A percentile compares a stretch with the other conserved stretches of the same genome.
These are phyloP conservation scores for Drosophila repletoides DNA, from an alignment of 1,140 invertebrate species.

Conservation along the genomic window DNA sequence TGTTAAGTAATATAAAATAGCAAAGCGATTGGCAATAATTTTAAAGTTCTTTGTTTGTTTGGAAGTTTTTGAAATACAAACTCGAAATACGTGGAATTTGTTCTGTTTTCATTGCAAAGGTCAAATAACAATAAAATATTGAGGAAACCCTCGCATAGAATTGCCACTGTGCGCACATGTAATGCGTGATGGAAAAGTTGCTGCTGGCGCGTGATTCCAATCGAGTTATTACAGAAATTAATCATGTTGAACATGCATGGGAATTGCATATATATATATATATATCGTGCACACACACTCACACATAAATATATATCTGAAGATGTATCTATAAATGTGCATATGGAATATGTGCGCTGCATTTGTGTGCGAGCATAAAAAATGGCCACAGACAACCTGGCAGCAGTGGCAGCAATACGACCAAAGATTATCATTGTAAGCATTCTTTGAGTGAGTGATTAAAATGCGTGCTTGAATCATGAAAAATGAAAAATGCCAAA, in stretches of 20 bases:
- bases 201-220: conserved; percentile 79
- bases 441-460: conserved; percentile 78
- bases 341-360: conserved; percentile 30
- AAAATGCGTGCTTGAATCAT: conserved; percentile 67
- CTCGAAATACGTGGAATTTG: too few species aligned
- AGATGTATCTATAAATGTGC: conserved; percentile 3
- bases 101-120: too few species aligned
- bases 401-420: conserved; percentile 14
- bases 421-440: conserved; percentile 72
- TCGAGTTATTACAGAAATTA: conserved; percentile 81
- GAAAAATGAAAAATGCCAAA: conserved; percentile 46
- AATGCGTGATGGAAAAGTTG: conserved; percentile 78
- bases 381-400: conserved; percentile 34
- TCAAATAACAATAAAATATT: too few species aligned
- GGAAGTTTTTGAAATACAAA: neutral
- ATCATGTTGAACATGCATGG: conserved; percentile 77
- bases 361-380: conserved; percentile 37
- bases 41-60: too few species aligned
- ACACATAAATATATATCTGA: neutral
- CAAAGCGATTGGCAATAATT: too few species aligned
- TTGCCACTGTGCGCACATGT: conserved; percentile 51
- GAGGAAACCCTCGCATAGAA: conserved; percentile 7
- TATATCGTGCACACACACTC: conserved; percentile 21
- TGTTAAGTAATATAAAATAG: too few species aligned
- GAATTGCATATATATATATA: conserved; percentile 58